Conservation (phyloP, 2,113 vertebrate species). For the Lepisosteus oculatus region DNA sequence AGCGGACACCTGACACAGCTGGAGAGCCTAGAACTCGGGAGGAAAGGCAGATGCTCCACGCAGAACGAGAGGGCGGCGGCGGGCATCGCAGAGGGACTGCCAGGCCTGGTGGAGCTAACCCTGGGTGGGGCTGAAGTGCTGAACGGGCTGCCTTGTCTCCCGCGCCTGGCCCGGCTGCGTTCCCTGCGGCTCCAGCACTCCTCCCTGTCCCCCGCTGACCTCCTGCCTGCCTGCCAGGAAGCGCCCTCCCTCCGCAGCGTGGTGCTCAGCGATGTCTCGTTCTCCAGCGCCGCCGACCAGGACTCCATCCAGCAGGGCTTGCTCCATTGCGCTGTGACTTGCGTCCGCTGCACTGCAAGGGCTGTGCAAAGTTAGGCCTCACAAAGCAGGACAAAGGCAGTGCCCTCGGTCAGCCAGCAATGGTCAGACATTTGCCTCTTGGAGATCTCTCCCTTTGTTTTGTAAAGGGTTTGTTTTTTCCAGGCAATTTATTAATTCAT, state of each 20-base stretch:
- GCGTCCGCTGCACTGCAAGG: too few relatives aligned
- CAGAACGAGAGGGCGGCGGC: constrained; percentile 64
- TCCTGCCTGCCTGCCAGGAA: constrained; percentile 60
- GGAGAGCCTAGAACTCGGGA: constrained; percentile 51
- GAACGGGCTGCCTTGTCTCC: constrained; percentile 60
- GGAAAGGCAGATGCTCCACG: constrained; percentile 26
- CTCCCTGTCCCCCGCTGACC: constrained; percentile 57
- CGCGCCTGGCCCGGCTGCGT: constrained; percentile 60
- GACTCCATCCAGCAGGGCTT: too few relatives aligned
- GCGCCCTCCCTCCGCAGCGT: constrained; percentile 52
- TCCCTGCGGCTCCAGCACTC: constrained; percentile 56
- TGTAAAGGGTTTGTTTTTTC: too few relatives aligned
- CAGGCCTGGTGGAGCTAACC: constrained; percentile 59
- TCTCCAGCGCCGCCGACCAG: constrained; percentile 48
- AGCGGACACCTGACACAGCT: constrained; percentile 63
- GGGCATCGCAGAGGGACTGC: constrained; percentile 66
- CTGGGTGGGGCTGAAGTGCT: constrained; percentile 66
- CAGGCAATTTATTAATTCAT: too few relatives aligned
- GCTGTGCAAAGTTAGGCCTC: too few relatives aligned
- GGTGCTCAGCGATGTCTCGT: constrained; percentile 63
- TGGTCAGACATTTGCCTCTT: too few relatives aligned
- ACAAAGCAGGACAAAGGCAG: too few relatives aligned
- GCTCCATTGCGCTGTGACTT: too few relatives aligned
- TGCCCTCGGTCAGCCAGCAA: too few relatives aligned
- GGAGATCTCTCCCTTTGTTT: too few relatives aligned